Conservation (phyloP, 2,888 invertebrate genomes). For the Trissolcus japonicus region DNA sequence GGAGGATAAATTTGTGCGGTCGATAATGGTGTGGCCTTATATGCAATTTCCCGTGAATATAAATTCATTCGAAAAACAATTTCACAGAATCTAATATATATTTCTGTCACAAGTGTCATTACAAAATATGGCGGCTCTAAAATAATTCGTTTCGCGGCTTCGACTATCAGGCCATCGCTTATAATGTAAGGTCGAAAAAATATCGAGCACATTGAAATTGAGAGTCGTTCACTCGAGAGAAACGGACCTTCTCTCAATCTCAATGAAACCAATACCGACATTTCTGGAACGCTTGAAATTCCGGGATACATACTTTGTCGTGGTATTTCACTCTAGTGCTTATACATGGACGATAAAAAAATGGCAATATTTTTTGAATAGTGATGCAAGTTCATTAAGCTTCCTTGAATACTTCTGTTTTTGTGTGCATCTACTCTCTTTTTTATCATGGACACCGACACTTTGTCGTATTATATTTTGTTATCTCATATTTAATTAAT, state of each 20-base stretch:
- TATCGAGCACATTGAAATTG: constrained; percentile 43
- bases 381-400: constrained; percentile 10
- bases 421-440: too few relatives aligned
- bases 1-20: background rate
- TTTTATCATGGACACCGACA: too few relatives aligned
- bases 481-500: background rate
- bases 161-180: background rate
- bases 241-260: constrained; percentile 40
- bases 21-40: constrained; percentile 19
- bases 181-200: constrained; percentile 37
- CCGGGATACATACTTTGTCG: constrained; percentile 30
- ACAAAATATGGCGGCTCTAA: constrained; percentile 30
- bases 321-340: constrained; percentile 8
- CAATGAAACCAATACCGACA: constrained; percentile 36
- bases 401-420: background rate
- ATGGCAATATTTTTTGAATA: constrained; percentile 9
- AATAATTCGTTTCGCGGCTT: constrained; percentile 32
- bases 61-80: constrained; percentile 36
- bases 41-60: background rate
- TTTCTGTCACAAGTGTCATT: constrained; percentile 13
- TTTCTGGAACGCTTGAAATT: constrained; percentile 29
- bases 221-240: constrained; percentile 45
- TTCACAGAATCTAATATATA: constrained; percentile 12
- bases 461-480: too few relatives aligned
- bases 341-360: constrained; percentile 12